Evolutionary conservation across 2,797 vertebrate genomes (phyloP).

Genomic region (Percopsis omiscomaycus): DNA sequence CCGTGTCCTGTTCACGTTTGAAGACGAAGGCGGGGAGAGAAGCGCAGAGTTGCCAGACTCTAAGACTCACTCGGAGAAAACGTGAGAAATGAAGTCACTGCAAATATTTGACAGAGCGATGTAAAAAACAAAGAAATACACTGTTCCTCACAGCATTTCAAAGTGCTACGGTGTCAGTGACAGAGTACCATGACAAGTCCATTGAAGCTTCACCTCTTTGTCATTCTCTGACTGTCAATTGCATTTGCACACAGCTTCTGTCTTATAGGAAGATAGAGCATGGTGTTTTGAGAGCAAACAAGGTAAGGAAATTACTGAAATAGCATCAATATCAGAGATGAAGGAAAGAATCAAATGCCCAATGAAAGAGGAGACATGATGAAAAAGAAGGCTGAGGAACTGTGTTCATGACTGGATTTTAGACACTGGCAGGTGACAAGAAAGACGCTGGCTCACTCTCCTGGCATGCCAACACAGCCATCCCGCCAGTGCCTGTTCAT

Average conservation of each 20-base stretch:
- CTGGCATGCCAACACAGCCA: conserved; percentile 6
- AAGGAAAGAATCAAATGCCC: conserved; percentile 43
- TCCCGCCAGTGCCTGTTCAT: conserved; percentile 18
- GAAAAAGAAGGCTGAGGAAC: conserved; percentile 30
- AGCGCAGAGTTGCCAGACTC: conserved; percentile 24
- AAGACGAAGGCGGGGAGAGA: conserved; percentile 5
- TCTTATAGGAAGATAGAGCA: conserved; percentile 49
- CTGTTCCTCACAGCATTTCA: conserved; percentile 30
- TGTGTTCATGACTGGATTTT: conserved; percentile 38
- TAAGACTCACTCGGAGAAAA: conserved; percentile 1
- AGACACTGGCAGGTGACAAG: conserved; percentile 42
- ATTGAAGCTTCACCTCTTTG: conserved; percentile 41
- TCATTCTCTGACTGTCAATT: conserved; percentile 45
- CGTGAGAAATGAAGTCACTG: neutral
- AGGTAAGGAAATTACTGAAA: conserved; percentile 33
- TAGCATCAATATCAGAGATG: conserved; percentile 38
- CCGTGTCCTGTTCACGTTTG: conserved; percentile 10
- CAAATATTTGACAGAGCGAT: conserved; percentile 1
- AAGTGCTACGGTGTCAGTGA: conserved; percentile 49
- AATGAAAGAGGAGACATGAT: conserved; percentile 44
- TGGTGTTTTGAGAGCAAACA: conserved; percentile 44
- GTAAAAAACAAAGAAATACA: neutral
- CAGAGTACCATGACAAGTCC: conserved; percentile 63
- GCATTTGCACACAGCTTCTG: conserved; percentile 37
- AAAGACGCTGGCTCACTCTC: conserved; percentile 34